Percentiles rank a stretch among this genome's conserved stretches.
phyloP scores from a whole-genome alignment of 2,797 vertebrate species.

The Enteromius afrohamiltoni region DNA sequence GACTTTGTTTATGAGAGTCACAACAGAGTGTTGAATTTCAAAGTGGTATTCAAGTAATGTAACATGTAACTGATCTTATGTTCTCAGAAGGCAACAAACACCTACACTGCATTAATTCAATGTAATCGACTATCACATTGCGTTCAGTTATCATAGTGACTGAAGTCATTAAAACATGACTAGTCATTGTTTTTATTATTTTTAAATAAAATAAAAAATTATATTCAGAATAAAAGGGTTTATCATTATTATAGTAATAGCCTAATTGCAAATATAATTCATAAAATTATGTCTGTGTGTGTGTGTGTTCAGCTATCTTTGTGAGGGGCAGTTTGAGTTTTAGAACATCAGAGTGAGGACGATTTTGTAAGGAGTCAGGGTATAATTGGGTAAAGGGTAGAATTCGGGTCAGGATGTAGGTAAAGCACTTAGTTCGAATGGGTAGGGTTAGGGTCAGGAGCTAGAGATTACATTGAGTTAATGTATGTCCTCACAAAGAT shows the following conservation, averaged over 20 bases:
- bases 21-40: slow-evolving; percentile 53
- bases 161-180: not conserved
- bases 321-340: too few relatives aligned
- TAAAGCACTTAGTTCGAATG: too few relatives aligned
- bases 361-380: too few relatives aligned
- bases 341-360: too few relatives aligned
- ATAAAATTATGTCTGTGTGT: too few relatives aligned
- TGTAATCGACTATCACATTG: slow-evolving; percentile 25
- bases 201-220: not conserved
- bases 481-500: too few relatives aligned
- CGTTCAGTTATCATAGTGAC: not conserved
- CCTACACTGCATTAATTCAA: slow-evolving; percentile 15
- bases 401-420: too few relatives aligned
- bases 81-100: slow-evolving; percentile 34
- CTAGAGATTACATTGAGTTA: too few relatives aligned
- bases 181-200: not conserved
- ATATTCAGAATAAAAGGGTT: not conserved
- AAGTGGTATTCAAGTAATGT: slow-evolving; percentile 29
- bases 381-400: too few relatives aligned
- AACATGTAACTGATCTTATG: slow-evolving; percentile 40
- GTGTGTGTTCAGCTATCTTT: too few relatives aligned
- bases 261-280: not conserved
- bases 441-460: too few relatives aligned
- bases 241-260: not conserved
- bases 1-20: slow-evolving; percentile 33